Conservation (phyloP, 2,797 vertebrate species). For the Poeciliopsis gracilis region DNA sequence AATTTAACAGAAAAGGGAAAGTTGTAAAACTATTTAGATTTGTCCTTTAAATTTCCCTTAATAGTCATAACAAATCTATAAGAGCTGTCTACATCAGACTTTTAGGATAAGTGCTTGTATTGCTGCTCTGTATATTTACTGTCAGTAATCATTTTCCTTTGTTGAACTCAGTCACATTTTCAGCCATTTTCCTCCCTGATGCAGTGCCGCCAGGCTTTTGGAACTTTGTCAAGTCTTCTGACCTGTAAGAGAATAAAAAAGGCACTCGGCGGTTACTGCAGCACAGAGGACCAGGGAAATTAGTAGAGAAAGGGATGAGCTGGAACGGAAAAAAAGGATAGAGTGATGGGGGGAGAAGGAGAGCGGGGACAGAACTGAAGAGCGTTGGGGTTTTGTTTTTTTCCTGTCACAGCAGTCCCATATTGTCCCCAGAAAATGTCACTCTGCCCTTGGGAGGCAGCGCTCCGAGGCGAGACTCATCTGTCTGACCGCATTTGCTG, state of each 20-base stretch:
- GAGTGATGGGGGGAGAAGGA: conserved; percentile 34
- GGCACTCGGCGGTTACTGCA: conserved; percentile 44
- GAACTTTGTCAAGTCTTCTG: conserved; percentile 71
- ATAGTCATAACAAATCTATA: conserved; percentile 5
- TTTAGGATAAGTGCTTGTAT: conserved; percentile 7
- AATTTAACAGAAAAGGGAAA: background rate
- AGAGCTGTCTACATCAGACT: conserved; percentile 3
- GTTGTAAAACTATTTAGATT: background rate
- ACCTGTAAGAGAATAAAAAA: conserved; percentile 75
- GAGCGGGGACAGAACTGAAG: conserved; percentile 25
- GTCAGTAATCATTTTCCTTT: conserved; percentile 56
- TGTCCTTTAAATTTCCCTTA: background rate
- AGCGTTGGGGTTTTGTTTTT: conserved; percentile 40
- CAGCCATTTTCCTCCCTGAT: conserved; percentile 44
- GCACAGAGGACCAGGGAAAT: conserved; percentile 60
- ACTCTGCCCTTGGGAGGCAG: conserved; percentile 76
- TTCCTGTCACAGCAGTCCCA: conserved; percentile 71
- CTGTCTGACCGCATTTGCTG: conserved; percentile 79
- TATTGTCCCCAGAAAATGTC: conserved; percentile 82
- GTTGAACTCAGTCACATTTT: conserved; percentile 60
- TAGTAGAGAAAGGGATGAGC: conserved; percentile 28
- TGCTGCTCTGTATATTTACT: conserved; percentile 21
- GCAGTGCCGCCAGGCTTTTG: conserved; percentile 54
- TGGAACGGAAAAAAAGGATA: conserved; percentile 17
- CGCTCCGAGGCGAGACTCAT: conserved; percentile 73